A percentile compares a stretch with the other conserved stretches of the same genome.
phyloP scores from a whole-genome alignment of 2,888 invertebrate species.

The Pollenia griseotomentosa region DNA sequence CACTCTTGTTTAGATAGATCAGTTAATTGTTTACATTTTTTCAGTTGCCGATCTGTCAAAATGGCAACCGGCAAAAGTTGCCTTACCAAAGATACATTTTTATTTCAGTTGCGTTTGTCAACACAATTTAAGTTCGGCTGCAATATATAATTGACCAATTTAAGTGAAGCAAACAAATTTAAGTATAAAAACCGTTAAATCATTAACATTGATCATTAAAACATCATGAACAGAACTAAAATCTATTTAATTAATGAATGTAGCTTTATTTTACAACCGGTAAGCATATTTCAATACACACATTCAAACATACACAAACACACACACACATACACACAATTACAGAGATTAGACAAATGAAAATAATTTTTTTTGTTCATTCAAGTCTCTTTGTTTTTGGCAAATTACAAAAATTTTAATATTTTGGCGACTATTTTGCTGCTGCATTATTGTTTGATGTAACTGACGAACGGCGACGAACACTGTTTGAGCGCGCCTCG shows the following conservation, averaged over 20 bases:
- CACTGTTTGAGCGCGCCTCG: constrained; percentile 14
- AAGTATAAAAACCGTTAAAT: constrained; percentile 12
- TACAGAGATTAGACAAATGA: constrained; percentile 8
- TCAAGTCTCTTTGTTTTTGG: constrained; percentile 1
- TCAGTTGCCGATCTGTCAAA: no score
- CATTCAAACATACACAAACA: neutral
- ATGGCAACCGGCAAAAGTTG: no score
- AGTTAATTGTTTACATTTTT: no score
- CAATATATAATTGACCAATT: no score
- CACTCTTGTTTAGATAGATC: no score
- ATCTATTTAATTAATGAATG: neutral
- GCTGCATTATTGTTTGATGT: constrained; percentile 13
- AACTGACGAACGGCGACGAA: neutral
- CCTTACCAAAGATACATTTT: no score
- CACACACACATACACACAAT: neutral
- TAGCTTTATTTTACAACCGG: constrained; percentile 24
- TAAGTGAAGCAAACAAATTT: no score
- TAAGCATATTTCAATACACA: constrained; percentile 11
- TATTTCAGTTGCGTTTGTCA: no score
- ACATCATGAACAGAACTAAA: constrained; percentile 5
- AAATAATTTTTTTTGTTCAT: constrained; percentile 32
- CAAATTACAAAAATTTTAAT: neutral
- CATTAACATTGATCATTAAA: constrained; percentile 33
- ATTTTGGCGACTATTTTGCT: constrained; percentile 57
- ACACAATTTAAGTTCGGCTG: no score